phyloP scores from a whole-genome alignment of 1,140 invertebrate species.

The Prorops nasuta region DNA sequence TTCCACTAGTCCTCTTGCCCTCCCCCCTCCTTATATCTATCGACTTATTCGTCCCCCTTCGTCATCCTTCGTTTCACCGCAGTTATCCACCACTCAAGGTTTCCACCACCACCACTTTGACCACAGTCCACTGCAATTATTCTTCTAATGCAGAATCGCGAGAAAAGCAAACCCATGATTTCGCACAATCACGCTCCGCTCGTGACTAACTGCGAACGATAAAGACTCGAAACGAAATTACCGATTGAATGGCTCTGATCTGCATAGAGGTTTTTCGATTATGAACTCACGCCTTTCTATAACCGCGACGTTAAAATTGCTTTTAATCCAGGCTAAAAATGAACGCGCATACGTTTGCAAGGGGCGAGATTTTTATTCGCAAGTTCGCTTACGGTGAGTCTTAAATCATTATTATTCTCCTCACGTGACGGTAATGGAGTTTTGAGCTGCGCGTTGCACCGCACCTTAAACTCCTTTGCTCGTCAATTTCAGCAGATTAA shows the following conservation, averaged over 20 bases:
- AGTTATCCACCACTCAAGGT: too few relatives aligned
- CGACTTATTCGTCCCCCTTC: too few relatives aligned
- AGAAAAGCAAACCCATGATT: not conserved
- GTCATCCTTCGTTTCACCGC: too few relatives aligned
- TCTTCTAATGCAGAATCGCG: not conserved
- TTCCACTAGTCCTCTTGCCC: too few relatives aligned
- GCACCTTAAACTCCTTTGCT: constrained; percentile 13
- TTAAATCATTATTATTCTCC: constrained; percentile 16
- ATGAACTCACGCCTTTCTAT: not conserved
- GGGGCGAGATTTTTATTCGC: too few relatives aligned
- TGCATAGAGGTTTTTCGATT: not conserved
- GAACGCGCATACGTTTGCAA: constrained; percentile 15
- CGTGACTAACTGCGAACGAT: not conserved
- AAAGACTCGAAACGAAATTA: constrained; percentile 3
- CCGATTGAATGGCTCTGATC: not conserved
- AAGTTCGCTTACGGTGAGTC: too few relatives aligned
- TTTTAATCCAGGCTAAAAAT: constrained; percentile 19
- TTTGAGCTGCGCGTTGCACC: constrained; percentile 14
- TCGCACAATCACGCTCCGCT: not conserved
- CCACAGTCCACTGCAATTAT: not conserved
- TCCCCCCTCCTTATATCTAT: too few relatives aligned
- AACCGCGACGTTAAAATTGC: too few relatives aligned
- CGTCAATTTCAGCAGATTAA: constrained; percentile 12
- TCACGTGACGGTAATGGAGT: constrained; percentile 21
- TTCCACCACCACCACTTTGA: too few relatives aligned